Base-by-base conservation (phyloP, 1,140 invertebrate species). In the Anadara kagoshimensis region DNA sequence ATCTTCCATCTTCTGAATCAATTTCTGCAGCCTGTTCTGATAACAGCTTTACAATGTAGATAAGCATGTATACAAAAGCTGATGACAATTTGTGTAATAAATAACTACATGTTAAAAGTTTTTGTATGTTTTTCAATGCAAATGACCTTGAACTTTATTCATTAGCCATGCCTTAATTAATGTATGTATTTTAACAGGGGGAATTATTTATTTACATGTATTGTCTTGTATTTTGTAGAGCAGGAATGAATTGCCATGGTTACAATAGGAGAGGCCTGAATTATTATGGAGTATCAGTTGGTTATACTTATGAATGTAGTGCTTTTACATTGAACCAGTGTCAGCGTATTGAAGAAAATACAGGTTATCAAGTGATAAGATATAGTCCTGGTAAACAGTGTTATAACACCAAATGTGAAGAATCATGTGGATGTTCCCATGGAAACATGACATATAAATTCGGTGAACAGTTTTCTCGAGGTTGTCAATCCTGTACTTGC, bases 191-290 rank as follows among this genome's bases (percentile, higher is more conserved):
- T 47, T 47, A 47, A 47, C 16, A 10, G 8, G 45, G 8, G 45
- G 8, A 8, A 10, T 47, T 47, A 10, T 47, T 8, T 47, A 47
- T 47, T 10, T 47, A 47, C 16, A 47, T 47, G 45, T 10, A 8
- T 47, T 10, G 16, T 8, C 16, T 16, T 16, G 8, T 47, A 75
- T 63, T 36, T 61, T 76, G 36, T 69, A 86, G 84, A 61, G 82
- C 75, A 66, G 83, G 83, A 14, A 77, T 79, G 44, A 83, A 79
- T 56, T 86, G 84, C 63, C 71, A 82, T 49, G 84, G 84, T 14
- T 71, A 80, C 63, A 81, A 79, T 62, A 67, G 81, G 53, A 59
- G 67, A 18, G 81, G 81, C 0, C 65, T 82, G 41, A 77, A 86
- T 72, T 62, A 75, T 18, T 80, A 74, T 57, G 79, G 76, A 10